These are phyloP conservation scores for Pelagia noctiluca DNA, from an alignment of 30 jellyfish, hydroid and myxozoan genomes.

Conservation along the genomic window DNA sequence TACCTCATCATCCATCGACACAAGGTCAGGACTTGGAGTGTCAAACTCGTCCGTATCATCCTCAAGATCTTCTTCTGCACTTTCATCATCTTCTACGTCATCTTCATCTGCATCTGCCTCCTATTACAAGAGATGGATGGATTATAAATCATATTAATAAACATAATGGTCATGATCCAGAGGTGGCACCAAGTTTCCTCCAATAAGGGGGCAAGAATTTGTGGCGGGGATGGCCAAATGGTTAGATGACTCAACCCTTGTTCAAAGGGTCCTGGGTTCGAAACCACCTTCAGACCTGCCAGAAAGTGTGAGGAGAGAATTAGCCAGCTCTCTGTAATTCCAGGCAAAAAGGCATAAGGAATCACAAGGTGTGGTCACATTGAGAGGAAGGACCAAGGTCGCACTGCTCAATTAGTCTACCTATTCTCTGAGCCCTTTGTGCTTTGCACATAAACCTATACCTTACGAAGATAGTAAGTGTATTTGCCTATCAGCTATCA, in stretches of 20 bases:
- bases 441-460: neutral
- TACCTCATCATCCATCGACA: slow-evolving; percentile 89
- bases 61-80: slow-evolving; percentile 83
- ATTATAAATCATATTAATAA: too few relatives aligned
- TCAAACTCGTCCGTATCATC: slow-evolving; percentile 97
- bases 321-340: too few relatives aligned
- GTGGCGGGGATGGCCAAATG: neutral
- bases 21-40: slow-evolving; percentile 92
- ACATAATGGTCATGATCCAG: neutral
- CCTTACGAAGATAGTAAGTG: neutral
- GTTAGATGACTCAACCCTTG: neutral
- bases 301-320: too few relatives aligned
- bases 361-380: too few relatives aligned
- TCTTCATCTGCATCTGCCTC: slow-evolving; percentile 82
- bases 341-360: too few relatives aligned
- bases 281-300: too few relatives aligned
- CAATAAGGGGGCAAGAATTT: neutral
- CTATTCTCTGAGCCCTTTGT: too few relatives aligned
- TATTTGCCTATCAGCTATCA: neutral
- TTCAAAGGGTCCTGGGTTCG: too few relatives aligned
- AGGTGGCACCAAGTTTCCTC: neutral
- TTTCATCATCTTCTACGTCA: slow-evolving; percentile 87
- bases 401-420: too few relatives aligned
- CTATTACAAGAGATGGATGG: neutral
- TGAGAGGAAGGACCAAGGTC: too few relatives aligned